A percentile compares a stretch with the other conserved stretches of the same genome.
Evolutionary conservation across 2,797 vertebrate genomes (phyloP).

Genomic region (Limosa lapponica): DNA sequence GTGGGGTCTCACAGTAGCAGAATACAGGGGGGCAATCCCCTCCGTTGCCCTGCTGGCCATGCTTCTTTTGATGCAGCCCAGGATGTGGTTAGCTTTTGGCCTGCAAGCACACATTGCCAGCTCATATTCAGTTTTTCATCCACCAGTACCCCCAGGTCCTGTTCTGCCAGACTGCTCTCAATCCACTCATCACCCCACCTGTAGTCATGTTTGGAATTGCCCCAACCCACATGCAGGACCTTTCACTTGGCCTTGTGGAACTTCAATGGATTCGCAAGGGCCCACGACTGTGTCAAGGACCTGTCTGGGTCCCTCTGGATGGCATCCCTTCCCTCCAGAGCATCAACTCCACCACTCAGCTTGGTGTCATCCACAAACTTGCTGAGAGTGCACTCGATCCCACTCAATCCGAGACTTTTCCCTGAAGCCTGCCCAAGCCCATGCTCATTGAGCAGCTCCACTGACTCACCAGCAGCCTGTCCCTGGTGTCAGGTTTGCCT

Average conservation of each 20-base stretch:
- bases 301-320: neutral
- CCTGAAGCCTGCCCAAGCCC: neutral
- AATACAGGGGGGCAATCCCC: neutral
- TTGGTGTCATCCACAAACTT: neutral
- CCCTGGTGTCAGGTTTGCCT: neutral
- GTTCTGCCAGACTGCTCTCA: neutral
- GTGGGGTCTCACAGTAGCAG: fast-evolving
- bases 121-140: neutral
- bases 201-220: neutral
- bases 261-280: fast-evolving
- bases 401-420: neutral
- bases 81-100: neutral
- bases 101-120: fast-evolving
- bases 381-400: fast-evolving
- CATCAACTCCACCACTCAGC: neutral
- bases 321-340: neutral
- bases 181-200: neutral
- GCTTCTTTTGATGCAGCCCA: neutral
- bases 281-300: neutral
- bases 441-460: neutral
- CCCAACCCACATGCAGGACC: neutral
- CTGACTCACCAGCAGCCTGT: neutral
- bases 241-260: neutral
- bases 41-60: fast-evolving
- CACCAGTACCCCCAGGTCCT: neutral